Base-by-base conservation (phyloP, 2,113 vertebrate species). In the Ptychochromis oligacanthus region DNA sequence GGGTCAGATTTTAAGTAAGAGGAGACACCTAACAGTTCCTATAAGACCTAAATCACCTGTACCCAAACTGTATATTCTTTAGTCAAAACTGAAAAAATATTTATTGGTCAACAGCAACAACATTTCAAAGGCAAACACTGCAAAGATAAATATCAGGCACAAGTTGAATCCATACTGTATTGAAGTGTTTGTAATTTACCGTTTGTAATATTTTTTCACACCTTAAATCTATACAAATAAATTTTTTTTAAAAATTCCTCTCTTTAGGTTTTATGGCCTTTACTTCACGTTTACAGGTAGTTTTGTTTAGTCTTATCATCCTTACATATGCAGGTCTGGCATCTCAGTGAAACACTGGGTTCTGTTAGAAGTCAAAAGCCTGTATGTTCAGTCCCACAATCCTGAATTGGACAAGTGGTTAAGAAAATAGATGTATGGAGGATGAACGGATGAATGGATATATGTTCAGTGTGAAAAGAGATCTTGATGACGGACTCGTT, bases 401-500 rank as follows among this genome's bases (percentile, higher is more conserved):
- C 38, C 10, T 40, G 38, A 40, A 11, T 40, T 40, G 38, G 38
- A 40, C 11, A 40, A 40, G 3, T 9, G 11, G 38, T 40, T 40
- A 40, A 40, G 9, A 40, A 10, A 11, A 11, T 40, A 2, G 7
- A 40, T 49, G 43, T 2, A 49, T 49, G 43, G 20, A 15, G 43
- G 20, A 15, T 52, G 46, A 3, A 52, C 20, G 43, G 65, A 72
- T 72, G 24, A 13, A 36, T 46, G 40, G 24, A 20, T 52, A 17
- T 78, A 77, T 28, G 11, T 59, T 62, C 58, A 87, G 58, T 40
- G 36, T 74, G 36, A 38, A 3, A 34, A 77, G 34, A 77, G 61
- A 58, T 58, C 14, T 72, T 72, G 40, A 61, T 13, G n/a, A 75
- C 81, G 82, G 76, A 81, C 55, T 59, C 7, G 1, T 52, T 84